A percentile compares a stretch with the other conserved stretches of the same genome.
Evolutionary conservation across 1,140 invertebrate genomes (phyloP).

Genomic region (Apis florea): DNA sequence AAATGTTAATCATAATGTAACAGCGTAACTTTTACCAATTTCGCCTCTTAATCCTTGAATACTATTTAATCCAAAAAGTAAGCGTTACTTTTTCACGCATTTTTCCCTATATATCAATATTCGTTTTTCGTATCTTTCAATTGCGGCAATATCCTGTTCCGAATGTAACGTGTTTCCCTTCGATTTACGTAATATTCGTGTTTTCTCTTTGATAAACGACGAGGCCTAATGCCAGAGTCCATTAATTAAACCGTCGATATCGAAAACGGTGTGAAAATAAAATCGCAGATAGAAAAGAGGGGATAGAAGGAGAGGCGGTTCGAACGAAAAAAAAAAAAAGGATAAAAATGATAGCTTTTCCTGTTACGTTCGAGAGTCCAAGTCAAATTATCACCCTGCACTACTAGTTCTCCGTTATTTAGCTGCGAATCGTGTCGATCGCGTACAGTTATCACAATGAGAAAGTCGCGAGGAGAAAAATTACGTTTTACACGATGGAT

Average conservation of each 20-base stretch:
- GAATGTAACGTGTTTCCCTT: neutral
- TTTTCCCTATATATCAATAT: neutral
- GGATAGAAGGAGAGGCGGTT: neutral
- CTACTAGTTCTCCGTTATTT: conserved; percentile 62
- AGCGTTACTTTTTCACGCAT: neutral
- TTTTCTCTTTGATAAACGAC: conserved; percentile 19
- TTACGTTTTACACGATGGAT: neutral
- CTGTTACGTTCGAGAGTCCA: conserved; percentile 49
- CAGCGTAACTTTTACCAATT: too few species aligned
- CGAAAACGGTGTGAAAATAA: conserved; percentile 27
- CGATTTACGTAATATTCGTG: conserved; percentile 38
- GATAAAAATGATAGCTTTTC: conserved; percentile 37
- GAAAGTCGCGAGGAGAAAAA: conserved; percentile 46
- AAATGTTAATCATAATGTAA: too few species aligned
- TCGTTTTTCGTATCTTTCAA: neutral
- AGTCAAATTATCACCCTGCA: conserved; percentile 51
- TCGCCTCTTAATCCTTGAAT: too few species aligned
- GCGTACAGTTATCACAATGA: conserved; percentile 59
- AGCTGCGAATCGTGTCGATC: conserved; percentile 38
- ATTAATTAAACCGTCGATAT: conserved; percentile 39
- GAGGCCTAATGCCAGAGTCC: neutral
- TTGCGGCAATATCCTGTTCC: neutral
- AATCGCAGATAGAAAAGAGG: too few species aligned
- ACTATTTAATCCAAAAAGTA: too few species aligned
- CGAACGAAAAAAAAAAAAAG: neutral